A percentile compares a stretch with the other conserved stretches of the same genome.
Evolutionary conservation across 2,113 vertebrate genomes (phyloP).

Genomic region (Tetraodon nigroviridis): DNA sequence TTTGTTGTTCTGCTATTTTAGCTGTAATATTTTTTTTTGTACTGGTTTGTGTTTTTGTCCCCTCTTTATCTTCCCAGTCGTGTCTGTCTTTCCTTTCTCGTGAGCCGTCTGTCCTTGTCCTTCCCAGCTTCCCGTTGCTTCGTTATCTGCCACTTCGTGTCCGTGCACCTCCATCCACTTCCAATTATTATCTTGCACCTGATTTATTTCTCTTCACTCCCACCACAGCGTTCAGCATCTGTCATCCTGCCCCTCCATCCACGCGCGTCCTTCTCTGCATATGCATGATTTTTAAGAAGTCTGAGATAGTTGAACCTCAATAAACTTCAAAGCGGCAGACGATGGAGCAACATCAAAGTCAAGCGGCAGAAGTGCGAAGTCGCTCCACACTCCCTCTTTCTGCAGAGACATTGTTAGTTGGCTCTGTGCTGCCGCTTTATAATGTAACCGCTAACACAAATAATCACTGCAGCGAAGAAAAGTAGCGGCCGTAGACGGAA

Average conservation of each 20-base stretch:
- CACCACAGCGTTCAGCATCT: slow-evolving; percentile 5
- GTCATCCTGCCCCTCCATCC: slow-evolving; percentile 1
- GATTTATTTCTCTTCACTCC: slow-evolving; percentile 13
- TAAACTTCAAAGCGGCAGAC: slow-evolving; percentile 34
- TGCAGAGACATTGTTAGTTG: slow-evolving; percentile 10
- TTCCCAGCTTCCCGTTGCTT: background rate
- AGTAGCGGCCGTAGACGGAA: background rate
- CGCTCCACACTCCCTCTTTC: slow-evolving; percentile 27
- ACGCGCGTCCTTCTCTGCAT: slow-evolving; percentile 12
- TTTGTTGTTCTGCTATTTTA: background rate
- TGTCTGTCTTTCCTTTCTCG: slow-evolving; percentile 19
- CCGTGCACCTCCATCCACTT: slow-evolving; percentile 8
- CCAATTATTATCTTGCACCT: slow-evolving; percentile 3
- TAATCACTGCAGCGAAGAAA: slow-evolving; percentile 6
- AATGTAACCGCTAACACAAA: slow-evolving; percentile 18
- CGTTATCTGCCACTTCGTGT: background rate
- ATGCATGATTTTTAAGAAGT: slow-evolving; percentile 35
- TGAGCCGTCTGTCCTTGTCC: background rate
- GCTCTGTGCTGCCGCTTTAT: slow-evolving; percentile 7
- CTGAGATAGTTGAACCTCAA: slow-evolving; percentile 32
- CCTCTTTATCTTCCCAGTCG: slow-evolving; percentile 6
- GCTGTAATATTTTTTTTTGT: slow-evolving; percentile 20
- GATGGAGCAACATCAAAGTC: slow-evolving; percentile 46
- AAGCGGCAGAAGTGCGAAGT: slow-evolving; percentile 31
- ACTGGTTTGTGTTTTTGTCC: slow-evolving; percentile 28